Evolutionary conservation across 2,888 invertebrate species (phyloP), one percentile per base, ranked within the genome.

Genomic region (Tetramorium bicarinatum): DNA sequence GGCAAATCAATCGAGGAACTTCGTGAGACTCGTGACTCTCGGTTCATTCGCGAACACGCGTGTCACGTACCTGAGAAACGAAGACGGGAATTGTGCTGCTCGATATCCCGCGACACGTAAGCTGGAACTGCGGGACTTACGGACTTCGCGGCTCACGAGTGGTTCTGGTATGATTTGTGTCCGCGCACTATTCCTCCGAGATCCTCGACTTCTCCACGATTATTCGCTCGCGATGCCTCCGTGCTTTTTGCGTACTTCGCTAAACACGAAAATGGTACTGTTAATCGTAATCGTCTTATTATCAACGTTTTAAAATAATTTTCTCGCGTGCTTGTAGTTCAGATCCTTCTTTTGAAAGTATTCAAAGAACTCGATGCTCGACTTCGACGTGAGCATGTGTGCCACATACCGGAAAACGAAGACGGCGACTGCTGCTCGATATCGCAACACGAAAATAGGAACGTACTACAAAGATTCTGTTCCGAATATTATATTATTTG

Each of bases 151-250:
- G 52, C 79, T 66, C 52, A 13, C 83, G 59, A 71, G 69, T 75
- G 80, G 87, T 85, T 88, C 82, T 87, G 72, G 34, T 80, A 84
- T 87, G 86, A 89, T 87, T 85, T 59, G 76, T 66, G 66, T 79
- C 69, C 47, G 69, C 62, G 1, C 21, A 8, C 59, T 67, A 62
- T 21, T 54, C 64, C 59, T 18, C 18, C 59, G 21, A 47, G 21
- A 3, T 13, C 21, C 21, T 47, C 34, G 15, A n/a, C 18, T 11
- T 47, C 71, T 59, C 13, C 29, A 38, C 29, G 2, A 56, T 79
- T 79, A 69, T 47, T 21, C 41, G 9, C 18, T 21, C 15, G 41
- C 21, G 9, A 38, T 41, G 38, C 3, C 13, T 29, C n/a, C 41
- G 15, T 2, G 6, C 18, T 18, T 49, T 25, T 76, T 13, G 66